Conservation (phyloP, 2,888 invertebrate species). For the Aphrophora alni region DNA sequence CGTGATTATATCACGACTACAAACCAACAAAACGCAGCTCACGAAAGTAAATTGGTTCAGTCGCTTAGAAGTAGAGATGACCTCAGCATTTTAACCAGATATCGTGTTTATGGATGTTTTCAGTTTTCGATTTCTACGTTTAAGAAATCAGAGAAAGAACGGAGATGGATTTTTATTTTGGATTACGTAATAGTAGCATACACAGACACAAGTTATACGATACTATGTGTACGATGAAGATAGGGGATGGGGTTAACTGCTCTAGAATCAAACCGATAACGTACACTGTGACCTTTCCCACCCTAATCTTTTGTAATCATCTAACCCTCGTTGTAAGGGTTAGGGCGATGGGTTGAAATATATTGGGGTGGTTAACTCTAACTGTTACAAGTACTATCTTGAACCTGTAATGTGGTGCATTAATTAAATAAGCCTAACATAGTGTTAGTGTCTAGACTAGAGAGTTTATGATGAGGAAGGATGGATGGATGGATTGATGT, state of each 20-base stretch:
- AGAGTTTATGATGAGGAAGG: not conserved
- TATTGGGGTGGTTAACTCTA: constrained; percentile 16
- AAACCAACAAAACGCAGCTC: too few species aligned
- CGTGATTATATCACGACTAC: too few species aligned
- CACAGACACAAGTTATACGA: too few species aligned
- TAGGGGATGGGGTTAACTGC: constrained; percentile 6
- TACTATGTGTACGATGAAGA: too few species aligned
- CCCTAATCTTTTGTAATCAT: constrained; percentile 12
- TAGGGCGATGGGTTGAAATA: not conserved
- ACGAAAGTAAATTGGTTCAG: too few species aligned
- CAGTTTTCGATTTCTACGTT: too few species aligned
- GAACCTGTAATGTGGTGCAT: constrained; percentile 27
- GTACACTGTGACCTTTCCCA: constrained; percentile 38
- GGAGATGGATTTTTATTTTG: too few species aligned
- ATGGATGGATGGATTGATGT: not conserved
- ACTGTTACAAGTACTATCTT: constrained; percentile 16
- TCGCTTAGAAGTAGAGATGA: too few species aligned
- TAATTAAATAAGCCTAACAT: constrained; percentile 16
- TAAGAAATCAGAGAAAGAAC: too few species aligned
- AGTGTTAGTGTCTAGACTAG: constrained; percentile 27
- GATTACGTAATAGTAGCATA: too few species aligned
- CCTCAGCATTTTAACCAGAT: too few species aligned
- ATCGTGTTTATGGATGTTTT: too few species aligned
- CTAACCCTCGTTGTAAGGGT: constrained; percentile 11
- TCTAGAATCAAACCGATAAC: constrained; percentile 17